Evolutionary conservation across 2,888 invertebrate genomes (phyloP).

Genomic region (Cephus rjabovi): DNA sequence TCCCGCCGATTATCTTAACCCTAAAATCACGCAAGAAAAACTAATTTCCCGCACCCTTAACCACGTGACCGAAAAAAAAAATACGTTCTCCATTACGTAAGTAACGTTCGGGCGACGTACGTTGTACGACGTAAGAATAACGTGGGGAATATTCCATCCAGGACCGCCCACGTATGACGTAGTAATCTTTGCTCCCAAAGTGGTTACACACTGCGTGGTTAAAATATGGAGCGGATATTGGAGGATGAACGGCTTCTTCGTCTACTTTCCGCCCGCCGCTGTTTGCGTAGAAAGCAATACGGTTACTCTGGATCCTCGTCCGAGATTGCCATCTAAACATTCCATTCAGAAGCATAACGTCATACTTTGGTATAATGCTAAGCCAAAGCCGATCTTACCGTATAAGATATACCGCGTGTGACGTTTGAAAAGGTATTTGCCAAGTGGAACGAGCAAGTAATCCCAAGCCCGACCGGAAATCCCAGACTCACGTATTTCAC

Average conservation of each 20-base stretch:
- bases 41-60: no score
- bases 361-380: neutral
- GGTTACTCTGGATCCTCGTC: neutral
- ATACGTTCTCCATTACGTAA: neutral
- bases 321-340: neutral
- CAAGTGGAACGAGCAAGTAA: neutral
- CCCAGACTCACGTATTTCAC: neutral
- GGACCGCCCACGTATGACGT: neutral
- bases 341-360: neutral
- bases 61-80: no score
- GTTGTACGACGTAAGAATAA: neutral
- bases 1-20: no score
- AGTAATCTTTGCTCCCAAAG: neutral
- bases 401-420: neutral
- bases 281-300: neutral
- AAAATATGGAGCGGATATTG: neutral
- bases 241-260: neutral
- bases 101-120: no score
- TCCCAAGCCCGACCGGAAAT: neutral
- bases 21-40: no score
- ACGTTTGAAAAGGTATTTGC: neutral
- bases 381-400: neutral
- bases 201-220: neutral
- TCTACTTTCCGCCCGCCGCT: neutral
- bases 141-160: neutral